A percentile compares a stretch with the other conserved stretches of the same genome.
phyloP scores from a whole-genome alignment of 2,888 invertebrate species.

The Liopterus haemorrhoidalis region DNA sequence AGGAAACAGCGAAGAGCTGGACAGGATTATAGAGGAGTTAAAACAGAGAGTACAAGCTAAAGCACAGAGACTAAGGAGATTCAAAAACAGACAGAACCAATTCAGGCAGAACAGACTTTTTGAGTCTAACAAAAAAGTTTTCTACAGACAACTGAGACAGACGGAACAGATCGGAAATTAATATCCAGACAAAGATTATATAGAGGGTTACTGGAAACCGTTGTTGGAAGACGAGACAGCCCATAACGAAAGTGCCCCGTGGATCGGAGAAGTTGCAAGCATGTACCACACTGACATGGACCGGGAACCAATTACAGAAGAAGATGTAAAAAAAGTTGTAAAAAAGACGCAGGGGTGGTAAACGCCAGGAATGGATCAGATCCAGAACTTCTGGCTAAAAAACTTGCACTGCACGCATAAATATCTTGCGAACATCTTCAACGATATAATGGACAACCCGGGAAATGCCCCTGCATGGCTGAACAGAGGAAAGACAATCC shows the following conservation, averaged over 20 bases:
- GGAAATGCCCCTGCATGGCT: constrained; percentile 7
- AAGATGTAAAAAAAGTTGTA: background rate
- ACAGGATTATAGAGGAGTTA: background rate
- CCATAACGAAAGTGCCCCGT: no score
- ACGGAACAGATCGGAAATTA: background rate
- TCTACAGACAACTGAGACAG: background rate
- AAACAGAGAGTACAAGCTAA: background rate
- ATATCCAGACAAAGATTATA: background rate
- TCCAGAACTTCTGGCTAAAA: constrained; percentile 17
- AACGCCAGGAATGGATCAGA: constrained; percentile 11
- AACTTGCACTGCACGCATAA: constrained; percentile 3
- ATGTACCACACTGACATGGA: no score
- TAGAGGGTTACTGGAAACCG: background rate
- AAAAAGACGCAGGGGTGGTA: constrained; percentile 6
- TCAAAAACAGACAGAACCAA: background rate
- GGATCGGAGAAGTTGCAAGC: no score
- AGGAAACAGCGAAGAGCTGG: background rate
- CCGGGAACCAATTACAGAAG: background rate
- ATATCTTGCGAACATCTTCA: background rate
- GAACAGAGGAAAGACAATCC: constrained; percentile 8
- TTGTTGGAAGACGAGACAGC: background rate
- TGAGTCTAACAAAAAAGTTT: background rate
- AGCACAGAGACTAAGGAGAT: background rate
- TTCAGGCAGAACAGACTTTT: background rate
- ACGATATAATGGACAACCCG: constrained; percentile 6